phyloP scores from a whole-genome alignment of 2,888 invertebrate genomes.

The Microchrysa polita region DNA sequence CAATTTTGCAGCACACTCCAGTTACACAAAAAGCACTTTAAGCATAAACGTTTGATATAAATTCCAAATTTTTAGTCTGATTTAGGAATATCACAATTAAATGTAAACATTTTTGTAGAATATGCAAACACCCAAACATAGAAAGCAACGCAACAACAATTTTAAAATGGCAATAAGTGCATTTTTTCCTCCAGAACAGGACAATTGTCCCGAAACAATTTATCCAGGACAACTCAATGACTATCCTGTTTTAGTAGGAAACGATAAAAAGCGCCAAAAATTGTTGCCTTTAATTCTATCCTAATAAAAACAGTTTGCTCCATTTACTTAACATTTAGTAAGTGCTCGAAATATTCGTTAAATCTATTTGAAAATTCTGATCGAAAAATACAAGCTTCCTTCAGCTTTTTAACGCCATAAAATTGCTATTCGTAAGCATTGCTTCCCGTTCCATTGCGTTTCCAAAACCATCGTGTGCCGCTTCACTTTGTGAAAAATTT shows the following conservation, averaged over 20 bases:
- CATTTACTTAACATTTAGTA: background rate
- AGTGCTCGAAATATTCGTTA: background rate
- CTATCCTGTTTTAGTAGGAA: no score
- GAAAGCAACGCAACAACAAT: background rate
- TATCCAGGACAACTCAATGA: no score
- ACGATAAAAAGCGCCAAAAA: no score
- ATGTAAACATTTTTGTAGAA: background rate
- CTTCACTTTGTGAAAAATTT: constrained; percentile 66
- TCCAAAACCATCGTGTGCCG: background rate
- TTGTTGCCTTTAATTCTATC: background rate
- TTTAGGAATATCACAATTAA: no score
- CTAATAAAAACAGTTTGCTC: background rate
- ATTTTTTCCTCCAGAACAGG: no score
- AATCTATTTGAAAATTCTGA: background rate
- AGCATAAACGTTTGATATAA: no score
- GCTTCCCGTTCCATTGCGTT: background rate
- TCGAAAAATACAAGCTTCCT: background rate
- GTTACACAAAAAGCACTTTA: no score
- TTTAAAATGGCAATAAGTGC: no score
- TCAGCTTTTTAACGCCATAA: background rate
- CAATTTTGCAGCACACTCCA: no score
- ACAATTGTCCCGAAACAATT: no score
- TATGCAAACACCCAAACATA: background rate
- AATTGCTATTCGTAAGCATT: background rate
- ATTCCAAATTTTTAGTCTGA: no score